Percentiles rank a stretch among this genome's conserved stretches.
Conservation (phyloP, 1,140 invertebrate genomes). For the Camponotus floridanus region DNA sequence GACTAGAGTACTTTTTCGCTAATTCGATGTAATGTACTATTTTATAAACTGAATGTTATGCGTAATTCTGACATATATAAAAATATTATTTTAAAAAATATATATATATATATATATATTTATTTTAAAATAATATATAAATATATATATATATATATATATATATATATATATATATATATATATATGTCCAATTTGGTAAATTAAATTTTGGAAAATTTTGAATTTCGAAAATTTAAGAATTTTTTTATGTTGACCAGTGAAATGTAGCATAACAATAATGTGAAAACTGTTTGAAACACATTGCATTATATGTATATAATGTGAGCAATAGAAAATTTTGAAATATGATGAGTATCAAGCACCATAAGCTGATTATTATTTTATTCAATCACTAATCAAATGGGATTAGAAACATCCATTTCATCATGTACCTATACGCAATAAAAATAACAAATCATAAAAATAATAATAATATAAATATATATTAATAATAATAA, state of each 20-base stretch:
- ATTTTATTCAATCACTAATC: neutral
- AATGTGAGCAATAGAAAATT: neutral
- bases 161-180: no score
- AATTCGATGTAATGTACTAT: neutral
- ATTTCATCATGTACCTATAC: neutral
- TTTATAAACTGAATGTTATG: slow-evolving; percentile 65
- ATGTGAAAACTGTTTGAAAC: slow-evolving; percentile 65
- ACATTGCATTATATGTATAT: slow-evolving; percentile 18
- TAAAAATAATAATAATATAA: neutral
- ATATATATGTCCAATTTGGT: no score
- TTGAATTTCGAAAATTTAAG: slow-evolving; percentile 27
- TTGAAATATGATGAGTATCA: slow-evolving; percentile 5
- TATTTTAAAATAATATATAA: no score
- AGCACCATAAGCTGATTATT: neutral
- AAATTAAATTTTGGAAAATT: neutral
- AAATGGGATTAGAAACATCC: slow-evolving; percentile 9
- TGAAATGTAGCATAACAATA: slow-evolving; percentile 29
- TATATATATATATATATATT: no score
- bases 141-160: no score
- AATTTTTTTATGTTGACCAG: slow-evolving; percentile 35
- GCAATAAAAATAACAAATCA: neutral
- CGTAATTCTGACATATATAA: slow-evolving; percentile 68
- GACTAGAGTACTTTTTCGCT: slow-evolving; percentile 51
- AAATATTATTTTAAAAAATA: neutral
- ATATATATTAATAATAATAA: neutral